These are phyloP conservation scores for Cataglyphis hispanica DNA, from an alignment of 1,140 invertebrate genomes.

Conservation along the genomic window DNA sequence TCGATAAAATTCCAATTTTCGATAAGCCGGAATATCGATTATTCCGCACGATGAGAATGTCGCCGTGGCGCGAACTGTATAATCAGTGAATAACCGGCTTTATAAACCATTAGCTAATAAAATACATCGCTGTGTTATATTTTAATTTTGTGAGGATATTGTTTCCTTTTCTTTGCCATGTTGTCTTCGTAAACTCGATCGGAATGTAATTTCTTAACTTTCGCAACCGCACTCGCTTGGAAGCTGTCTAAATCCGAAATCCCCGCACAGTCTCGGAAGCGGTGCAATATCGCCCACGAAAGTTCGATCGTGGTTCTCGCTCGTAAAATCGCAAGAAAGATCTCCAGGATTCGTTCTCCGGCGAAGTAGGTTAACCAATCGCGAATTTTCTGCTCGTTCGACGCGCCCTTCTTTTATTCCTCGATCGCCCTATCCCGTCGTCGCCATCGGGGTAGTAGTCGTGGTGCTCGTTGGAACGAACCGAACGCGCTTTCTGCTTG, in stretches of 20 bases:
- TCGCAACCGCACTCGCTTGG: neutral
- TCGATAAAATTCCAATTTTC: constrained; percentile 12
- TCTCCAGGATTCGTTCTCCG: constrained; percentile 16
- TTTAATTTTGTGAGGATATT: neutral
- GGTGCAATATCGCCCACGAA: constrained; percentile 36
- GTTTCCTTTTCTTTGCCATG: neutral
- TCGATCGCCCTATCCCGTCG: neutral
- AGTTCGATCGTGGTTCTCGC: constrained; percentile 34
- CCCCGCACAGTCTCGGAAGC: constrained; percentile 23
- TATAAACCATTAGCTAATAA: neutral
- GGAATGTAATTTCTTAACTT: constrained; percentile 45
- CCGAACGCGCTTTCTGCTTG: neutral
- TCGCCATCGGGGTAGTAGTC: neutral
- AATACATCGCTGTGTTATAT: neutral
- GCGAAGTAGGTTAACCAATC: constrained; percentile 57
- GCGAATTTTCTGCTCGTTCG: constrained; percentile 52
- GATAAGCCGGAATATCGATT: neutral
- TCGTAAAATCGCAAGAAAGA: constrained; percentile 48
- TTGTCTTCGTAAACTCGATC: neutral
- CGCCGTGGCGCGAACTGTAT: neutral
- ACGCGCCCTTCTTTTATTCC: constrained; percentile 43
- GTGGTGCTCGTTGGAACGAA: constrained; percentile 1
- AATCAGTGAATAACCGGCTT: neutral
- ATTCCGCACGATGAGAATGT: neutral
- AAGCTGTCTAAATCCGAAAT: constrained; percentile 42